Evolutionary conservation across 2,888 invertebrate species (phyloP), one percentile per base, ranked within the genome.

Genomic region (Rhabditophanes sp.): DNA sequence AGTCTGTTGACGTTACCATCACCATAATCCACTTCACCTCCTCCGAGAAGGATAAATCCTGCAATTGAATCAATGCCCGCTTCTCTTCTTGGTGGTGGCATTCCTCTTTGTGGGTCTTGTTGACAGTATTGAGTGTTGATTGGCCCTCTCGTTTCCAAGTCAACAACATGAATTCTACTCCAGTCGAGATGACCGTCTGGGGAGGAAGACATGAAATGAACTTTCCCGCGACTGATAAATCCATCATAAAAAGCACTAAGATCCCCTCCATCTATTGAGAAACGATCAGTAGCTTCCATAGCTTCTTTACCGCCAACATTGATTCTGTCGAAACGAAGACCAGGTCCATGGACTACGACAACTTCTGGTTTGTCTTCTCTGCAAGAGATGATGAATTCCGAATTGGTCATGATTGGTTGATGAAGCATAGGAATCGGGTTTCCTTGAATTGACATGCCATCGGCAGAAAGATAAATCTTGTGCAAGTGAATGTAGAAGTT

Each of bases 171-270:
- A 12, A 60, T 38, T 8, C 56, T 47, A 7, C 53, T 46, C 33
- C 53, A 49, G 39, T 61, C 61, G 18, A 61, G 47, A 15, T 53
- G 53, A 2, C 55, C 61, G 27, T 61, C 61, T 2, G 61, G 56
- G 5, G 49, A 47, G 1, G 56, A 49, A 3, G 58, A 59, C n/a
- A 60, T 35, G 23, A 61, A 51, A 30, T 56, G 48, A 20, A 60
- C 48, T 23, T 37, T 50, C 55, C 54, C 60, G 27, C 46, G 44
- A 35, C 45, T 50, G 12, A 57, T 26, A 42, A 61, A 62, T 12
- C 56, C 61, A 33, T 61, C 61, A 34, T 62, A 61, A 39, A 56
- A 62, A 38, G 55, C 55, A 4, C 37, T 32, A 8, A 61, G 44
- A n/a, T 60, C 53, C 7, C 55, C 56, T n/a, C 56, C 57, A 7